phyloP scores from a whole-genome alignment of 2,888 invertebrate genomes.

The Sarcophaga carnaria region DNA sequence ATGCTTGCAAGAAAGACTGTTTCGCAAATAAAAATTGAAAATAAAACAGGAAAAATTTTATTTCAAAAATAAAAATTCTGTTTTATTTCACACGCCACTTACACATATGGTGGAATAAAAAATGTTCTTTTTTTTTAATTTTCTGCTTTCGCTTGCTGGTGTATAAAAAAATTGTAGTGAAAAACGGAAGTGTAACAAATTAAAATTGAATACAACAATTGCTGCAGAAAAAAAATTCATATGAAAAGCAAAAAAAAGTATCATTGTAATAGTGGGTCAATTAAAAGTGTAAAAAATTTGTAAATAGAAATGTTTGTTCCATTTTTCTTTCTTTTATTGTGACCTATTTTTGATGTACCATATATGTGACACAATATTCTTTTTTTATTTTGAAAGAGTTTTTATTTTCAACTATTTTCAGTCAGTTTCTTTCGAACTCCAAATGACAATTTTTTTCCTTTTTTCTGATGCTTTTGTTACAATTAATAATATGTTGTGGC shows the following conservation, averaged over 20 bases:
- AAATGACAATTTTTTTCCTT: neutral
- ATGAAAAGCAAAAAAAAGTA: neutral
- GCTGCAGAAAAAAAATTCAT: neutral
- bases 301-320: neutral
- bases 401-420: neutral
- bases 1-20: conserved; percentile 10
- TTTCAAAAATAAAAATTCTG: conserved; percentile 5
- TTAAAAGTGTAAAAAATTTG: conserved; percentile 29
- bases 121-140: neutral
- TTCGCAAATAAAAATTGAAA: neutral
- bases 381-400: neutral
- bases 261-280: conserved; percentile 13
- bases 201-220: conserved; percentile 52
- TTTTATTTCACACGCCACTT: too few relatives aligned
- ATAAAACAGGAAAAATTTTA: conserved; percentile 1
- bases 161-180: neutral
- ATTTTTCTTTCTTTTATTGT: neutral
- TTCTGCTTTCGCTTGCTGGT: neutral
- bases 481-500: conserved; percentile 41
- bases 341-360: neutral
- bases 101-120: neutral
- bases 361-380: conserved; percentile 2
- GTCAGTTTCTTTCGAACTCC: neutral
- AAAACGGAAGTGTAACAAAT: conserved; percentile 50
- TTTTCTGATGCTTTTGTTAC: neutral